Percentiles rank a stretch among this genome's conserved stretches.
These are phyloP conservation scores for Diadegma fenestrale DNA, from an alignment of 2,888 invertebrate genomes.

Conservation along the genomic window DNA sequence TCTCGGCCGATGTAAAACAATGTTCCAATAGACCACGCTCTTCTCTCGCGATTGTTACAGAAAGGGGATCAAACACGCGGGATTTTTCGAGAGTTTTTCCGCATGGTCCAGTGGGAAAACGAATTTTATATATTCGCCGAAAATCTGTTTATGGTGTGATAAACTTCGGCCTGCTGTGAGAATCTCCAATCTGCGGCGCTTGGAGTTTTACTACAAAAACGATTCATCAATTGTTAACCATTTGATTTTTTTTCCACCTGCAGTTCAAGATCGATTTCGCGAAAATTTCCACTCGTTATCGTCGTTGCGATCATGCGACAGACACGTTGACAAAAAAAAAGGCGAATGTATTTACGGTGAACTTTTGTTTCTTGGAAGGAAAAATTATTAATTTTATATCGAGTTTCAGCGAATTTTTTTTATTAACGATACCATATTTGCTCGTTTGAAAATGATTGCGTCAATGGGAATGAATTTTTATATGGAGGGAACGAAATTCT, in stretches of 20 bases:
- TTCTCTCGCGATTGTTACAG: slow-evolving; percentile 30
- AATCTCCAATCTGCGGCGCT: slow-evolving; percentile 10
- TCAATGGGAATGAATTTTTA: slow-evolving; percentile 55
- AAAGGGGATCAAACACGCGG: slow-evolving; percentile 65
- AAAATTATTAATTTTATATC: neutral
- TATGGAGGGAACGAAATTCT: slow-evolving; percentile 41
- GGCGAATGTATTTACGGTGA: too few relatives aligned
- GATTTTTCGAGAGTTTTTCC: slow-evolving; percentile 65
- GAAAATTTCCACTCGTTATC: neutral
- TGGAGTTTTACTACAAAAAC: slow-evolving; percentile 27
- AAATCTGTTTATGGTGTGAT: slow-evolving; percentile 1
- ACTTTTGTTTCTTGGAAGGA: neutral
- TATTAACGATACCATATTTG: neutral
- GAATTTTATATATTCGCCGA: slow-evolving; percentile 18
- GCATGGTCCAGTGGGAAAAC: slow-evolving; percentile 43
- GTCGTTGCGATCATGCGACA: neutral
- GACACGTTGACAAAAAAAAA: neutral
- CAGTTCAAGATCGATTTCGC: neutral
- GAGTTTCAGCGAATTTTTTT: neutral
- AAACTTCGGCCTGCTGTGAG: too few relatives aligned
- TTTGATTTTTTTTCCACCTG: neutral
- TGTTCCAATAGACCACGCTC: slow-evolving; percentile 70
- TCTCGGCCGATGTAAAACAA: slow-evolving; percentile 79
- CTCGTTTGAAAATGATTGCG: slow-evolving; percentile 16
- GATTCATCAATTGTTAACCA: neutral